Evolutionary conservation across 2,888 invertebrate genomes (phyloP), one percentile per base, ranked within the genome.

Genomic region (Brachyptera risi): DNA sequence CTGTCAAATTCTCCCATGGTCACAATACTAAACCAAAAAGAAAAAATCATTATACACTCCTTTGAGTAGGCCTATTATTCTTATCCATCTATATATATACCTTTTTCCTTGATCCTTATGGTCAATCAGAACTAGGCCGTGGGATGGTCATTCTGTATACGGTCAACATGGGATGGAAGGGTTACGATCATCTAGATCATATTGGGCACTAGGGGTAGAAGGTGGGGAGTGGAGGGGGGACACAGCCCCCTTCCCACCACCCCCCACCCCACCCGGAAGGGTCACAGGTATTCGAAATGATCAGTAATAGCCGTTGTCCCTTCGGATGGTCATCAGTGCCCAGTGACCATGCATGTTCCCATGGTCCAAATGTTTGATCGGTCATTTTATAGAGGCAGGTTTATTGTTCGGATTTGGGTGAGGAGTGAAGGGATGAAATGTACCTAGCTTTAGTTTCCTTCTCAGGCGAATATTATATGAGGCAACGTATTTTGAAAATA

Each of bases 131-230:
- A n/a, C n/a, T n/a, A n/a, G 7, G 7, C 4, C 42, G 17, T 7
- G 15, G 19, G 4, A 42, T 17, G 42, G 42, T 42, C 42, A 42
- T 42, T 21, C 42, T 21, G n/a, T 42, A 5, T 21, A 19, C 21
- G 42, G 42, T 42, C 42, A 42, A 5, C 42, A n/a, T 7, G 19
- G 7, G 42, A 5, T 9, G 19, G 31, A 51, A 51, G 50, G 50
- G 50, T 51, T 51, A n/a, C 50, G 27, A 51, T 51, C 50, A 51
- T 51, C 50, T 51, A 51, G 50, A 51, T 51, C 27, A 42, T 42
- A n/a, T n/a, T n/a, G n/a, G n/a, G n/a, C n/a, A n/a, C n/a, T n/a
- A n/a, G n/a, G n/a, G n/a, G n/a, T n/a, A 17, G 42, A 17, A 21
- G 42, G 35, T 9, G 17, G 42, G n/a, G n/a, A n/a, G n/a, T n/a